Evolutionary conservation across 2,797 vertebrate species (phyloP), one percentile per base, ranked within the genome.

Genomic region (Crenuchus spilurus): DNA sequence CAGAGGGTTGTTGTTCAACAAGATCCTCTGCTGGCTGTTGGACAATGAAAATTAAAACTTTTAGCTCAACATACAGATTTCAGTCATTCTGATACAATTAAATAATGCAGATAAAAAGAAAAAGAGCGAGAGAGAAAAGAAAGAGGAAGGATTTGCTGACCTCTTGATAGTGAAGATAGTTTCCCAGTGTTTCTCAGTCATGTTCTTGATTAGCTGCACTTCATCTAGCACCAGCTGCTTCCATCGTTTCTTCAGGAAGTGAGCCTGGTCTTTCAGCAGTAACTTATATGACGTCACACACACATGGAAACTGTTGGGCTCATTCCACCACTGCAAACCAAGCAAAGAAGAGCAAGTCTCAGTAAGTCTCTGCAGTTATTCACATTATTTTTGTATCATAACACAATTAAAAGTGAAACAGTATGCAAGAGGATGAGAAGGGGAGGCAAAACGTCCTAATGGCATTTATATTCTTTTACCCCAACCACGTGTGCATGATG

Each of bases 271-370:
- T 83, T 95, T 96, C 86, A 97, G 93, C 30, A 98, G 88, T 63
- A 96, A 92, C 84, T 97, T 97, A 86, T 97, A 98, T n/a, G 96
- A 96, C 0, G 96, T 97, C 76, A 98, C 84, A 44, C 96, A 97
- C 1, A 97, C 94, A 28, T 97, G 94, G 85, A 97, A 96, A 85
- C 92, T 92, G 87, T 96, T 97, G 77, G 92, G 88, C 81, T 96
- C 94, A 1, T 79, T 86, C 96, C 96, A 97, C 80, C 91, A 91
- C 96, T 98, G 82, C 0, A 74, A 52, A n/a, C 2, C 57, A 79
- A 0, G n/a, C 28, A 33, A 26, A 61, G 42, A 35, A 31, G 54
- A 11, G 39, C 6, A 65, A 22, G 6, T 8, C 18, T 28, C n/a
- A 42, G 10, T 16, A 41, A 31, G 13, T 24, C n/a, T n/a, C n/a